Conservation (phyloP, 2,113 vertebrate genomes). For the Brachyistius frenatus region DNA sequence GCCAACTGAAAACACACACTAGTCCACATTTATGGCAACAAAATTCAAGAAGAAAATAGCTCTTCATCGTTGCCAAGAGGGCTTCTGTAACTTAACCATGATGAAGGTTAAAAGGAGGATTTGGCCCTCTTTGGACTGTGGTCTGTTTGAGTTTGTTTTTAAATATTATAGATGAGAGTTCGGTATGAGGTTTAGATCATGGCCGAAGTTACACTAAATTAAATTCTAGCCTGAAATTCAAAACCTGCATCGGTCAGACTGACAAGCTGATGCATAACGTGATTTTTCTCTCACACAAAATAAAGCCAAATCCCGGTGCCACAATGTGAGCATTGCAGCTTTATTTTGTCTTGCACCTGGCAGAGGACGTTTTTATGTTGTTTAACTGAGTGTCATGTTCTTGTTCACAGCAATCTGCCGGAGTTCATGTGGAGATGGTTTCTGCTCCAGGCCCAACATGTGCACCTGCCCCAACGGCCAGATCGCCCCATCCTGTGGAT, state of each 20-base stretch:
- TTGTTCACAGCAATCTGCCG: constrained; percentile 93
- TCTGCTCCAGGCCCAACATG: constrained; percentile 99
- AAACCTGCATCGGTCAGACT: constrained; percentile 33
- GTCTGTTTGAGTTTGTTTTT: constrained; percentile 45
- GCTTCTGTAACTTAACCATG: constrained; percentile 35
- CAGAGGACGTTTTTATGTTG: constrained; percentile 19
- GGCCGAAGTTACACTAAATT: constrained; percentile 26
- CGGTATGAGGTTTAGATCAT: constrained; percentile 49
- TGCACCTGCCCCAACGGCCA: constrained; percentile 97
- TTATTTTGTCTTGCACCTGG: constrained; percentile 36
- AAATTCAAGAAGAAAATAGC: constrained; percentile 53
- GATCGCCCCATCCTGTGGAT: constrained; percentile 94
- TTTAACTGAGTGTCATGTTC: constrained; percentile 59
- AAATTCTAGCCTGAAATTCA: constrained; percentile 44
- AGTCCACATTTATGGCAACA: constrained; percentile 49
- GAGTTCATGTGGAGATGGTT: constrained; percentile 98
- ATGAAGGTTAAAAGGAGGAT: constrained; percentile 48
- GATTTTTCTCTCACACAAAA: constrained; percentile 32
- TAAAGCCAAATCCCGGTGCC: constrained; percentile 23
- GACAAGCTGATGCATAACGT: constrained; percentile 43
- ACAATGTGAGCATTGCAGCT: background rate
- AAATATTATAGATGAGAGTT: constrained; percentile 47
- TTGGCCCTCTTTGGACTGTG: constrained; percentile 41
- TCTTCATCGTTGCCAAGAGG: constrained; percentile 26
- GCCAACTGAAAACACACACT: constrained; percentile 48